Evolutionary conservation across 2,113 vertebrate genomes (phyloP).

Genomic region (Fukomys damarensis): DNA sequence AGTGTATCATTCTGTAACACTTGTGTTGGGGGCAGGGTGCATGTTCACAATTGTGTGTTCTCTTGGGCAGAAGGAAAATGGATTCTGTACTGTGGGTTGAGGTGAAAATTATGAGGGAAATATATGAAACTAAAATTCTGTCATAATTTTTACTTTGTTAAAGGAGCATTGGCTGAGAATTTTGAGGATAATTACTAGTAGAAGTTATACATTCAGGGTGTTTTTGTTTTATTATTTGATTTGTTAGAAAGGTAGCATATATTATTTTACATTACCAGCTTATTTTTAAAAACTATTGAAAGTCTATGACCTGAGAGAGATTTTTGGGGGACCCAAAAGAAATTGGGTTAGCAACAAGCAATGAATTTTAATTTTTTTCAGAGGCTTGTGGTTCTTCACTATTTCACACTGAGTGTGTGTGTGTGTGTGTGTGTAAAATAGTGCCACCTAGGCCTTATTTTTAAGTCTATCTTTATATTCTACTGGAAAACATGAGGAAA

Average conservation of each 20-base stretch:
- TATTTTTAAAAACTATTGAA: conserved; percentile 31
- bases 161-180: conserved; percentile 27
- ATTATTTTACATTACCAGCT: conserved; percentile 20
- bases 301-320: neutral
- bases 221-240: conserved; percentile 41
- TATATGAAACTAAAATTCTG: conserved; percentile 27
- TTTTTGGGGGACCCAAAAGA: neutral
- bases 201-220: neutral
- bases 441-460: neutral
- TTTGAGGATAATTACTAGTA: conserved; percentile 3
- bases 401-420: neutral
- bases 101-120: neutral
- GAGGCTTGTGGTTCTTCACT: neutral
- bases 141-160: conserved; percentile 22
- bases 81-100: neutral
- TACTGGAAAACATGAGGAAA: conserved; percentile 27
- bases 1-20: neutral
- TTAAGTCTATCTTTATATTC: conserved; percentile 1
- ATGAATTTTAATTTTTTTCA: conserved; percentile 59
- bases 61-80: neutral
- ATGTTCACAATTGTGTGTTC: neutral
- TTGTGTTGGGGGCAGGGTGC: neutral
- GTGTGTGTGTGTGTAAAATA: neutral
- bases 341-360: conserved; percentile 65
- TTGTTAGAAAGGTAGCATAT: conserved; percentile 32